Evolutionary conservation across 1,140 invertebrate genomes (phyloP).

Genomic region (Ericerus pela): DNA sequence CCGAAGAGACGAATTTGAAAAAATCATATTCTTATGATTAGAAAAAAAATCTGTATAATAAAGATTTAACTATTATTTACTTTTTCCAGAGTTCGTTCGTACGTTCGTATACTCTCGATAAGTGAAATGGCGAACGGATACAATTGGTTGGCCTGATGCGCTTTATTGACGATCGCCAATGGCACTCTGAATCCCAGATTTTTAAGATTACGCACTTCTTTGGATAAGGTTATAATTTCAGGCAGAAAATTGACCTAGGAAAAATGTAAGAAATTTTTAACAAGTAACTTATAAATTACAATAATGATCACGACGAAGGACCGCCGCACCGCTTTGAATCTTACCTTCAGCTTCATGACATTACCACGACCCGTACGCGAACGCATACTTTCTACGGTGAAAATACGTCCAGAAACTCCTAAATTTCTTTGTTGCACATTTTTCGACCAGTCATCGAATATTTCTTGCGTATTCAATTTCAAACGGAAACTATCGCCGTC

Average conservation of each 20-base stretch:
- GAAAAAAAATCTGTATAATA: neutral
- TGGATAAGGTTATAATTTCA: conserved; percentile 94
- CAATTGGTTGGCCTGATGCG: conserved; percentile 94
- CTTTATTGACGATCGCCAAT: conserved; percentile 95
- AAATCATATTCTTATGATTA: neutral
- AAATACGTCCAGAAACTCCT: conserved; percentile 84
- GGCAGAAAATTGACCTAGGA: conserved; percentile 70
- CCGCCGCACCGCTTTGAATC: too few species aligned
- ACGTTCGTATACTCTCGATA: conserved; percentile 93
- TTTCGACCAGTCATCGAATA: conserved; percentile 95
- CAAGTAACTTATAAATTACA: conserved; percentile 2
- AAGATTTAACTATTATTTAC: conserved; percentile 37
- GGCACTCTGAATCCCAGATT: conserved; percentile 93
- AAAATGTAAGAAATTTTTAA: conserved; percentile 6
- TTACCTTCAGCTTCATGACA: conserved; percentile 77
- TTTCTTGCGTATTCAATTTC: conserved; percentile 88
- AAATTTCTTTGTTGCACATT: conserved; percentile 90
- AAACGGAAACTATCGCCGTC: conserved; percentile 94
- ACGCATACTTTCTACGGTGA: conserved; percentile 77
- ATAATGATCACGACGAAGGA: neutral
- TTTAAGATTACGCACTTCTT: conserved; percentile 95
- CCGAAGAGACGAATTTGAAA: too few species aligned
- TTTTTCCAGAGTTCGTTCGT: conserved; percentile 92
- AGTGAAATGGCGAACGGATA: conserved; percentile 98
- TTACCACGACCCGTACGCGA: conserved; percentile 71